Evolutionary conservation across 2,888 invertebrate species (phyloP), one percentile per base, ranked within the genome.

Genomic region (Caenorhabditis wallacei): DNA sequence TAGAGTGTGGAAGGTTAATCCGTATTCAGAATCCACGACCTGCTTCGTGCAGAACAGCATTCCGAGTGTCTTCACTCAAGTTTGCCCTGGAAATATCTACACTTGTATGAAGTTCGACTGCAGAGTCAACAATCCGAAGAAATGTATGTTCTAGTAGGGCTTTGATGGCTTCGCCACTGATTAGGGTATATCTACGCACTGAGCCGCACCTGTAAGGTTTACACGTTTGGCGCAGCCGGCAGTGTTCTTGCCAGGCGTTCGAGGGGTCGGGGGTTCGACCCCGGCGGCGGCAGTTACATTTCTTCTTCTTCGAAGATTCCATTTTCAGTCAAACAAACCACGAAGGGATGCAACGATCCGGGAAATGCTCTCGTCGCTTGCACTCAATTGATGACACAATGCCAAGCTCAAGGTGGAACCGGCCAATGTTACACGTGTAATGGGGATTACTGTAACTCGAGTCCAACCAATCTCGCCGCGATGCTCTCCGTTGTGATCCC

Each of bases 31-130:
- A 66, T 68, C 66, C 35, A 78, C 72, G 2, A 72, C 64, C 8
- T 82, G 82, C 57, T 82, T 61, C 64, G 78, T 82, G 16, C 76
- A 82, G 48, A 82, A 82, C 57, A 82, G 82, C 66, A 82, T 82
- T 40, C 57, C 54, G 8, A 78, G 61, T 40, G 71, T 68, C 20
- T 71, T 71, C 70, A 78, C 76, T 3, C 78, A 82, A 35, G 54
- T 53, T 0, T 82, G 82, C 40, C 71, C 82, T 10, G 59, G 78
- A 22, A 78, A 74, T 37, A 57, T 82, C 24, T 78, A 76, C 43
- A 66, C 66, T 35, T 82, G 82, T 66, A 72, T 82, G 66, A 70
- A 82, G 61, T 78, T 78, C 72, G 68, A 66, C 40, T 82, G 82
- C 24, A 40, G n/a, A 24, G 53, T 82, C 48, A 82, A 51, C 54